Evolutionary conservation across 2,797 vertebrate species (phyloP).

Genomic region (Microctenopoma steveboyesi): DNA sequence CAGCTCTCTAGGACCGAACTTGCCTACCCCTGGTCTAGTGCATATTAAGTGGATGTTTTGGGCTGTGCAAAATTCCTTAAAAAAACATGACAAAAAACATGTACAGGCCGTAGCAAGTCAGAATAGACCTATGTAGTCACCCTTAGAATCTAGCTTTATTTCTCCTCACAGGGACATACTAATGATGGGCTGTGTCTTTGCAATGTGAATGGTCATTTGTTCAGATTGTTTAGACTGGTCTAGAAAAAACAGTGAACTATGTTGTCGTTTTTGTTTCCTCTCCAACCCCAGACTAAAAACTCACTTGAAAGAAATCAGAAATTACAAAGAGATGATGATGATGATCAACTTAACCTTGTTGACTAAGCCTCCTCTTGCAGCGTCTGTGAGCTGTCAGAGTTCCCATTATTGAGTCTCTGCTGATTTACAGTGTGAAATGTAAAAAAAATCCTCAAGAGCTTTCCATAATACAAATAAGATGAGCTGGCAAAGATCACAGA

Average conservation of each 20-base stretch:
- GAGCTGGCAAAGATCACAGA: slow-evolving; percentile 67
- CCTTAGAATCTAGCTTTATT: slow-evolving; percentile 6
- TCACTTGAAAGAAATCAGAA: slow-evolving; percentile 41
- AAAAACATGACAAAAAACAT: not conserved
- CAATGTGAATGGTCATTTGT: not conserved
- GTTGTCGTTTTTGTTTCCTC: slow-evolving; percentile 30
- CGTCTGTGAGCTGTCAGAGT: slow-evolving; percentile 61
- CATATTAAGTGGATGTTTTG: not conserved
- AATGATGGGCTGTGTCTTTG: slow-evolving; percentile 4
- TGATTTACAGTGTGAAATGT: slow-evolving; percentile 66
- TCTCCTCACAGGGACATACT: not conserved
- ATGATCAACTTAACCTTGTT: slow-evolving; percentile 41
- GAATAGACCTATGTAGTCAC: slow-evolving; percentile 1
- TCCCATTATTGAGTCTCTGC: slow-evolving; percentile 32
- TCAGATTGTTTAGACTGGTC: slow-evolving; percentile 2
- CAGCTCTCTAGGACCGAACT: no score
- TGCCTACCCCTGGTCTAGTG: no score
- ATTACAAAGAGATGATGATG: slow-evolving; percentile 18
- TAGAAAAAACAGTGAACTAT: slow-evolving; percentile 5
- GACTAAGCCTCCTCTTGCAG: slow-evolving; percentile 36
- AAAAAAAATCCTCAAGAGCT: slow-evolving; percentile 38
- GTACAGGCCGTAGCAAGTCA: not conserved
- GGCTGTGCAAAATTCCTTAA: not conserved
- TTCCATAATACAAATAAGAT: slow-evolving; percentile 61
- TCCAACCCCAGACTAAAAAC: slow-evolving; percentile 19